Base-by-base conservation (phyloP, 2,888 invertebrate species). In the Drosophila infuscata region DNA sequence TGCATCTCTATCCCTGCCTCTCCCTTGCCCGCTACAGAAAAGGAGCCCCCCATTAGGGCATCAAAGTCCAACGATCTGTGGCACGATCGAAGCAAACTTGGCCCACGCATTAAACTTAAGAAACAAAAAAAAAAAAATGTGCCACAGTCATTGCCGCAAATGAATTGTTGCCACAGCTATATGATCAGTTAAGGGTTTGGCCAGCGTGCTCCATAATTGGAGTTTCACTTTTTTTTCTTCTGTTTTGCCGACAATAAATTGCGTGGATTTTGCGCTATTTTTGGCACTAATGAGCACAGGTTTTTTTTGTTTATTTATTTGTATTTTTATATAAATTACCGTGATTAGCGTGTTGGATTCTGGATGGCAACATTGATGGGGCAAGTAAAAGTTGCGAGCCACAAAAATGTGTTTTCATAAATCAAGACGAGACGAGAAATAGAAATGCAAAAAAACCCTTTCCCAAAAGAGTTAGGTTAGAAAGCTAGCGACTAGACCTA, bases 71-170 rank as follows among this genome's bases (percentile, higher is more conserved):
- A 64, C 64, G 67, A 74, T 69, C 65, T 54, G 46, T 36, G 59
- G 63, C 67, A 73, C 60, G 67, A 62, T 67, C 63, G 68, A n/a
- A 15, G 53, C 63, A n/a, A 29, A 35, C 32, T 41, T 46, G 62
- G 51, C 74, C 74, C 74, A 74, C 74, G 74, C 74, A 75, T 64
- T 65, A 41, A 33, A 41, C 43, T 17, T 9, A 20, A 20, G 41
- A 32, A 33, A 33, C 8, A 9, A 38, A 29, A 17, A 15, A 8
- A 46, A 20, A 46, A 3, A 35, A 33, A 20, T 35, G 2, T 53
- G 81, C 78, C 74, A 59, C 25, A 83, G 87, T 88, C 87, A 87
- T 87, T 79, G 79, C 84, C 79, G 74, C 81, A 87, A 87, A 87
- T 87, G 79, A 74, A 79, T 65, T 48, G 63, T 36, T 15, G 49